These are phyloP conservation scores for Oegoconia quadripuncta DNA, from an alignment of 2,888 invertebrate genomes.

Conservation along the genomic window DNA sequence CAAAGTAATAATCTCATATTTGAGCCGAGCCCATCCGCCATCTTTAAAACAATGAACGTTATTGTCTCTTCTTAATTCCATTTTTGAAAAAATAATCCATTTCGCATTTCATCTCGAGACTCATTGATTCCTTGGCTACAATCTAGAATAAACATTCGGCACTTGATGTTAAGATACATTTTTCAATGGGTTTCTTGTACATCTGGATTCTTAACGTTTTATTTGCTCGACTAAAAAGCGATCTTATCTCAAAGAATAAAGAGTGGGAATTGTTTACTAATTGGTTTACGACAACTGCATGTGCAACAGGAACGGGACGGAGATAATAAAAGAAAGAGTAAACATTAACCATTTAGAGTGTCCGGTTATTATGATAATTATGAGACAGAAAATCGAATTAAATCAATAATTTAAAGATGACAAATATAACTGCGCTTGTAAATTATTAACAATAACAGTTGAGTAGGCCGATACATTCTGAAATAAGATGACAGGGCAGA, in stretches of 20 bases:
- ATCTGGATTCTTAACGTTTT: slow-evolving; percentile 54
- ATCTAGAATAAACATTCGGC: slow-evolving; percentile 35
- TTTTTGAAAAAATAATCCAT: slow-evolving; percentile 79
- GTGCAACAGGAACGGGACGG: slow-evolving; percentile 47
- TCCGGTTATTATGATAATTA: slow-evolving; percentile 66
- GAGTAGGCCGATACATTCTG: too few species aligned
- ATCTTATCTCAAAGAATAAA: slow-evolving; percentile 49
- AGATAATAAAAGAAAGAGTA: slow-evolving; percentile 40
- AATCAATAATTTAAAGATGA: slow-evolving; percentile 40
- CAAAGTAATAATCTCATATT: slow-evolving; percentile 69
- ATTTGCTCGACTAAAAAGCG: slow-evolving; percentile 46
- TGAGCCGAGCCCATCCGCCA: slow-evolving; percentile 64
- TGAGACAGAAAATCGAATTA: slow-evolving; percentile 57
- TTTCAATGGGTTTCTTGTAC: slow-evolving; percentile 34
- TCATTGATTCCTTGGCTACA: slow-evolving; percentile 49
- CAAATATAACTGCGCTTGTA: too few species aligned
- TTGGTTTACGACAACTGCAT: slow-evolving; percentile 61
- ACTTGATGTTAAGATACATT: slow-evolving; percentile 31
- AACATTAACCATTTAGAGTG: slow-evolving; percentile 58
- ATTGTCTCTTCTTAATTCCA: slow-evolving; percentile 79
- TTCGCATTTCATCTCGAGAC: slow-evolving; percentile 72
- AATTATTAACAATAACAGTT: too few species aligned
- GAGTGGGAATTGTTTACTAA: slow-evolving; percentile 54
- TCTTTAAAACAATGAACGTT: slow-evolving; percentile 78
- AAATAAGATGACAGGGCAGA: too few species aligned